Evolutionary conservation across 2,113 vertebrate species (phyloP).

Genomic region (Opisthocomus hoazin): DNA sequence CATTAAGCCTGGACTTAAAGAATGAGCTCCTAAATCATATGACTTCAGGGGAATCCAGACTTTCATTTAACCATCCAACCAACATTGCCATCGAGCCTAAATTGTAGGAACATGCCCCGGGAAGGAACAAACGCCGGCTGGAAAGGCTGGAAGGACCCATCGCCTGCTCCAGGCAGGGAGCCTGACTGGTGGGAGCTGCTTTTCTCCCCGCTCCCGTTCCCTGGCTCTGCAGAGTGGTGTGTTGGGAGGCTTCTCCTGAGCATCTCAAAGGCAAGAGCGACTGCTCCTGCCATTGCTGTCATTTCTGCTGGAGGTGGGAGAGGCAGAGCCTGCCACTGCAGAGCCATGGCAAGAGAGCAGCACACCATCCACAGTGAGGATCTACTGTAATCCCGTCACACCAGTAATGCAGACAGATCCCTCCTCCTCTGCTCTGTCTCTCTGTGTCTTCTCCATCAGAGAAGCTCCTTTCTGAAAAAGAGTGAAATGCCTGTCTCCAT

Average conservation of each 20-base stretch:
- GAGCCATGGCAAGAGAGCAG: not conserved
- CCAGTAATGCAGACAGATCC: rapidly evolving
- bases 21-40: not conserved
- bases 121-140: not conserved
- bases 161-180: not conserved
- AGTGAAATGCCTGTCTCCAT: not conserved
- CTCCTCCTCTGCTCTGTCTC: not conserved
- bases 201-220: not conserved
- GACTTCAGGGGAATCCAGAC: rapidly evolving
- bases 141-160: not conserved
- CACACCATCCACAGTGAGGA: not conserved
- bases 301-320: not conserved
- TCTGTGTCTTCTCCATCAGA: not conserved
- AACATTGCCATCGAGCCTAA: not conserved
- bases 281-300: not conserved
- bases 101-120: not conserved
- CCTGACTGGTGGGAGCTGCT: not conserved
- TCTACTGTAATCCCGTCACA: not conserved
- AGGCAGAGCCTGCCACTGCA: not conserved
- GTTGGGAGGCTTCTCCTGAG: not conserved
- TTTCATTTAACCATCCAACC: not conserved
- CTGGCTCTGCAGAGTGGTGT: not conserved
- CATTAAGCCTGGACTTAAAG: not conserved
- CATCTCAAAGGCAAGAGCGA: not conserved
- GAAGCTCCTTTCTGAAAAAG: not conserved